Evolutionary conservation across 2,888 invertebrate species (phyloP).

Genomic region (Sycophila texana): DNA sequence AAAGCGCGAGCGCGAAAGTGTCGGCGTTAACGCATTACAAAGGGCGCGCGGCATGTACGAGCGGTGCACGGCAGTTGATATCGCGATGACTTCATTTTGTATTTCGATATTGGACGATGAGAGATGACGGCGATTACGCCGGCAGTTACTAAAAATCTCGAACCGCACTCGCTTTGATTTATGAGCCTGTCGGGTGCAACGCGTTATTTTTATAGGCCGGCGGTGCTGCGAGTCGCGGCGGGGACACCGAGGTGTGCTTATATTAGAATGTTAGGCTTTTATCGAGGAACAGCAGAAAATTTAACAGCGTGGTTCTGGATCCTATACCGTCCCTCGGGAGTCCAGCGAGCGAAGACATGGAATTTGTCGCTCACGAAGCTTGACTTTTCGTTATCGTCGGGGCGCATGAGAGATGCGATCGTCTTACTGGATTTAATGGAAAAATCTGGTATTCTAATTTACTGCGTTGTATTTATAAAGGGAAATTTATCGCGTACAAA

Average conservation of each 20-base stretch:
- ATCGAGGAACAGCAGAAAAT: conserved; percentile 43
- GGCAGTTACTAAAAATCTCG: neutral
- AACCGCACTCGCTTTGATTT: neutral
- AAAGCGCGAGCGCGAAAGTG: conserved; percentile 11
- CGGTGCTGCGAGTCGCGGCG: neutral
- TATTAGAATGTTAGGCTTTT: conserved; percentile 49
- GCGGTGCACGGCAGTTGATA: neutral
- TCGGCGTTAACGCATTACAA: conserved; percentile 18
- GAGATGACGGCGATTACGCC: too few species aligned
- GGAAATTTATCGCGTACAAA: too few species aligned
- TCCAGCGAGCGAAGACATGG: conserved; percentile 8
- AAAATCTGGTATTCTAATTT: conserved; percentile 1
- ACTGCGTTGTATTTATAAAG: too few species aligned
- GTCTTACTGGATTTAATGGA: too few species aligned
- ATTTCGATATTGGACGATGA: too few species aligned
- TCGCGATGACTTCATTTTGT: neutral
- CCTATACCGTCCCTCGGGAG: neutral
- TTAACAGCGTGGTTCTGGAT: conserved; percentile 16
- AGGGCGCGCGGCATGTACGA: conserved; percentile 5
- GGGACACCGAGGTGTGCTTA: conserved; percentile 32
- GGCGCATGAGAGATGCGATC: neutral
- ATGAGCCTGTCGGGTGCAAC: neutral
- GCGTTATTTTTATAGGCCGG: conserved; percentile 16
- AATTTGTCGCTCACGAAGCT: conserved; percentile 35
- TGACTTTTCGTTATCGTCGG: conserved; percentile 43